phyloP scores from a whole-genome alignment of 2,113 vertebrate species.

The Pitta sordida region DNA sequence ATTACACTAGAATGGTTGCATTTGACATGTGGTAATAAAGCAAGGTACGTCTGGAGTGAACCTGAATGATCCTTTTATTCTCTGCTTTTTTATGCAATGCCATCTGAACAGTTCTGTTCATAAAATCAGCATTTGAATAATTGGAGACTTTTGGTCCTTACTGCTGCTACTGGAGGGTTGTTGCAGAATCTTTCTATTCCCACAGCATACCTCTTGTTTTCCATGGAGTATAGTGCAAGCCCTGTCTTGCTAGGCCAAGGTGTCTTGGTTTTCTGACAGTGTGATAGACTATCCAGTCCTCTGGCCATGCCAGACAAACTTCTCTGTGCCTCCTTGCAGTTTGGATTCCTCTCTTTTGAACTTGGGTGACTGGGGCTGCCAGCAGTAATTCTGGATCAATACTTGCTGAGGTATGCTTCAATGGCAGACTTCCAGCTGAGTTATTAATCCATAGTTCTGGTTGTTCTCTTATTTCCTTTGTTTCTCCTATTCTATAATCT shows the following conservation, averaged over 20 bases:
- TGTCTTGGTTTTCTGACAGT: not conserved
- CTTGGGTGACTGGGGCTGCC: not conserved
- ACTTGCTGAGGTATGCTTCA: not conserved
- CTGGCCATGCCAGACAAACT: not conserved
- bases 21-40: not conserved
- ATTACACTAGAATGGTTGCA: not conserved
- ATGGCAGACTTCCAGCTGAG: not conserved
- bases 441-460: not conserved
- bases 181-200: not conserved
- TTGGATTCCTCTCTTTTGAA: not conserved
- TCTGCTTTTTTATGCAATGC: not conserved
- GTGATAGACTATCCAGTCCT: not conserved
- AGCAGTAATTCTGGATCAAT: not conserved
- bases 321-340: not conserved
- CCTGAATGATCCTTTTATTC: not conserved
- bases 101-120: not conserved
- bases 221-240: not conserved
- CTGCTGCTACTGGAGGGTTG: not conserved
- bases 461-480: not conserved
- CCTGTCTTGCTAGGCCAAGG: not conserved
- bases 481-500: not conserved
- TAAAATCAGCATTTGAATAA: not conserved
- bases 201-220: not conserved
- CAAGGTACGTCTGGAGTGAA: not conserved
- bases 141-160: not conserved